These are phyloP conservation scores for Pseudeuparius sepicola DNA, from an alignment of 2,888 invertebrate genomes.

Conservation along the genomic window DNA sequence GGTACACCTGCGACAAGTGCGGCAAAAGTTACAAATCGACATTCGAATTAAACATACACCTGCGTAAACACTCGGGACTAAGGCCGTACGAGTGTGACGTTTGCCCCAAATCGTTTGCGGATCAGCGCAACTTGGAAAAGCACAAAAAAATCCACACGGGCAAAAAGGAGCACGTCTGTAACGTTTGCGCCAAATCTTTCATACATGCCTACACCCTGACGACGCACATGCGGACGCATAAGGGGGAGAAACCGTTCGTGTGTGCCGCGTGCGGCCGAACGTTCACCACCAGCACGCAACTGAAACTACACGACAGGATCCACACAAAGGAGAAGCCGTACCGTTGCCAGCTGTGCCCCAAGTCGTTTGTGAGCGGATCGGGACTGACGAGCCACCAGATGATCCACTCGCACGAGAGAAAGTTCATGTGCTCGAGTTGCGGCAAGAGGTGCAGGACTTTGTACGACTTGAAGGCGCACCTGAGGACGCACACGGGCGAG, in stretches of 20 bases:
- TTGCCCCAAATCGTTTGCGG: constrained; percentile 28
- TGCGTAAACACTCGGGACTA: constrained; percentile 27
- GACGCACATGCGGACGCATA: constrained; percentile 27
- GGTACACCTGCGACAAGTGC: constrained; percentile 23
- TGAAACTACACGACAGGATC: constrained; percentile 27
- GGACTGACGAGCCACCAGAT: constrained; percentile 27
- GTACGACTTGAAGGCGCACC: constrained; percentile 27
- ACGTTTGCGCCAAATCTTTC: constrained; percentile 27
- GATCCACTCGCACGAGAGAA: constrained; percentile 28
- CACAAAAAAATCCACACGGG: constrained; percentile 30
- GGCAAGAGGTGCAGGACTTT: constrained; percentile 27
- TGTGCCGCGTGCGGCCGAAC: constrained; percentile 29
- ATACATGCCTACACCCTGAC: constrained; percentile 28
- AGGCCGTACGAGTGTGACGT: constrained; percentile 25
- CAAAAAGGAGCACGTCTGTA: no score
- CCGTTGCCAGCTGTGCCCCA: constrained; percentile 27
- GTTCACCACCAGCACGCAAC: constrained; percentile 28
- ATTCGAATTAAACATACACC: constrained; percentile 28
- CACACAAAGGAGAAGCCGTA: constrained; percentile 30
- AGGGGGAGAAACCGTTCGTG: constrained; percentile 28
- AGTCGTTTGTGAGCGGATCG: constrained; percentile 28
- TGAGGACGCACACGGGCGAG: constrained; percentile 28
- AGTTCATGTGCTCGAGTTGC: constrained; percentile 26
- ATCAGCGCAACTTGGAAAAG: constrained; percentile 27
- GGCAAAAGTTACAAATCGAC: constrained; percentile 27